Percentiles rank a stretch among this genome's conserved stretches.
phyloP scores from a whole-genome alignment of 1,140 invertebrate genomes.

The Bemisia tabaci region DNA sequence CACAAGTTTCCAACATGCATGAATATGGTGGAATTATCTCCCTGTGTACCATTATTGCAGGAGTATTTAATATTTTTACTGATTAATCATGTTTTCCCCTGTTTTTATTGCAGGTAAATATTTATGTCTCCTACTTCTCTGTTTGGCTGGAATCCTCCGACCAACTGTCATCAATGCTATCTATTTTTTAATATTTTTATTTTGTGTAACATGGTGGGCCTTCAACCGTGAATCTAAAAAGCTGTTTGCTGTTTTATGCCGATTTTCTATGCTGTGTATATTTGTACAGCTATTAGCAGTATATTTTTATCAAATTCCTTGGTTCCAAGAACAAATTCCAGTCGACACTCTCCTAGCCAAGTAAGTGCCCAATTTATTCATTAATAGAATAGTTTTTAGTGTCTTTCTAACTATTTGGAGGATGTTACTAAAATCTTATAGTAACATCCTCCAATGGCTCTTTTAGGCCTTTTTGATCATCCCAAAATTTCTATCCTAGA shows the following conservation, averaged over 20 bases:
- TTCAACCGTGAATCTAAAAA: conserved; percentile 56
- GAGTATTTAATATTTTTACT: no score
- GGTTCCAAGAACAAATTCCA: conserved; percentile 56
- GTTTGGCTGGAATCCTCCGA: conserved; percentile 57
- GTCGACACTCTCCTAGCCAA: conserved; percentile 51
- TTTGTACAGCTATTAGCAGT: conserved; percentile 58
- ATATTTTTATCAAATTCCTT: conserved; percentile 77
- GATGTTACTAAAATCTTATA: background rate
- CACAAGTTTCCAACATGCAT: no score
- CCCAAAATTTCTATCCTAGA: background rate
- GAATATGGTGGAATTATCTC: no score
- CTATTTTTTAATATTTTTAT: conserved; percentile 77
- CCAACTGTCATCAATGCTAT: conserved; percentile 65
- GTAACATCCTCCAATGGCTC: background rate
- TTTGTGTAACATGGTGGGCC: conserved; percentile 76
- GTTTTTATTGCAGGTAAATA: conserved; percentile 45
- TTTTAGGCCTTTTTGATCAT: background rate
- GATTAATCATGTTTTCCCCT: conserved; percentile 24
- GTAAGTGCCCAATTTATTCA: conserved; percentile 28
- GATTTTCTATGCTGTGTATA: conserved; percentile 56
- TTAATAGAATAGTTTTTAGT: background rate
- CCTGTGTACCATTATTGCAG: no score
- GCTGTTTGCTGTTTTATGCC: conserved; percentile 57
- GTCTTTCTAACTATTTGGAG: background rate
- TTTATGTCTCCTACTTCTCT: conserved; percentile 51